Conservation (phyloP, 2,113 vertebrate species). For the Narcine bancroftii region DNA sequence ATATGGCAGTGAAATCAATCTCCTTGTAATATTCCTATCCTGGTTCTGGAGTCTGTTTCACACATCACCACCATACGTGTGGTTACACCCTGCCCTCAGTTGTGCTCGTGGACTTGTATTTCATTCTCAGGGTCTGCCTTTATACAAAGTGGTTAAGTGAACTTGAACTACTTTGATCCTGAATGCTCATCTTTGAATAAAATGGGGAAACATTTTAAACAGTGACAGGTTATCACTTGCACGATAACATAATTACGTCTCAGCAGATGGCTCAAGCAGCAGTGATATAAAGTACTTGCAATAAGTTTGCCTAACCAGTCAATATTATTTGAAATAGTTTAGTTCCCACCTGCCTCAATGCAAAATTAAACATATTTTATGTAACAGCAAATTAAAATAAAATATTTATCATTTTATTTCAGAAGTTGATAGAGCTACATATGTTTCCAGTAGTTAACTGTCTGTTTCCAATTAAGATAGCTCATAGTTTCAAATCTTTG, state of each 20-base stretch:
- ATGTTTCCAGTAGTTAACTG: background rate
- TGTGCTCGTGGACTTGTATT: background rate
- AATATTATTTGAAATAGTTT: background rate
- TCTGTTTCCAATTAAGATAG: background rate
- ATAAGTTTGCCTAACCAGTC: background rate
- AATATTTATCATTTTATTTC: background rate
- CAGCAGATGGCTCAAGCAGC: too few relatives aligned
- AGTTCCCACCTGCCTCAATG: background rate
- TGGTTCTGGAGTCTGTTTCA: constrained; percentile 11
- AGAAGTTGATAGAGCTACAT: background rate
- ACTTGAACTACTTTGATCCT: constrained; percentile 19
- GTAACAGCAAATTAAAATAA: background rate
- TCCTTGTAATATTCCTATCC: background rate
- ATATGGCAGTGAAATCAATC: constrained; percentile 28
- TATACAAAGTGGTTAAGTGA: constrained; percentile 5
- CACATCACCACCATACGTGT: background rate
- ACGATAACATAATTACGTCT: constrained; percentile 24
- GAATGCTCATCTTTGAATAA: background rate
- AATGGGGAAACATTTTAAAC: background rate
- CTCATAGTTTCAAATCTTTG: background rate
- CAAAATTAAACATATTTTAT: background rate
- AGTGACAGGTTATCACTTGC: constrained; percentile 26
- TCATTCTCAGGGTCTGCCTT: constrained; percentile 21
- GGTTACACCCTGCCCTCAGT: constrained; percentile 5
- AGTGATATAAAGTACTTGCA: background rate